Percentiles rank a stretch among this genome's conserved stretches.
These are phyloP conservation scores for Diploptera punctata DNA, from an alignment of 2,888 invertebrate species.

Conservation along the genomic window DNA sequence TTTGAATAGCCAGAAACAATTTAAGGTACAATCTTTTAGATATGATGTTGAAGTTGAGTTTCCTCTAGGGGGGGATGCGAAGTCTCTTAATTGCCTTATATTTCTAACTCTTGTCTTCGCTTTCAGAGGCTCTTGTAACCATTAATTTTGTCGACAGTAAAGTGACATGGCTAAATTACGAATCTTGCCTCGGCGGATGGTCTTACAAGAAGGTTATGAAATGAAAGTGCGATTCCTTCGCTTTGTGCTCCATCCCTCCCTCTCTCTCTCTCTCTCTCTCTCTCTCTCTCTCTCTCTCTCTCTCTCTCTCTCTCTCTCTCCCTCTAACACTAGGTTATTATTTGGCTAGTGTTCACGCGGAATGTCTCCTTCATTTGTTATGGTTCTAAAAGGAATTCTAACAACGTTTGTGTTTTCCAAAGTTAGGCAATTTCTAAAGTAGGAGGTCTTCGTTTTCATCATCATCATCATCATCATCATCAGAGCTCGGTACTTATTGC, in stretches of 20 bases:
- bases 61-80: not conserved
- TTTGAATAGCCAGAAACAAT: not conserved
- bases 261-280: conserved; percentile 25
- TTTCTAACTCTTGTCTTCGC: not conserved
- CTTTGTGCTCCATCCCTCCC: not conserved
- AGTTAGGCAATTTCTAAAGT: too few relatives aligned
- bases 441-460: too few relatives aligned
- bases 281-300: conserved; percentile 29
- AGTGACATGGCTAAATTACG: not conserved
- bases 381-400: too few relatives aligned
- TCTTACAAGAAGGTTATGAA: not conserved
- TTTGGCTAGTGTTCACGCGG: too few relatives aligned
- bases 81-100: conserved; percentile 1
- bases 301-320: conserved; percentile 21
- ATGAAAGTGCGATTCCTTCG: not conserved
- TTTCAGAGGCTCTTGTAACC: not conserved
- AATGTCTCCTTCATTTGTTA: too few relatives aligned
- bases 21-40: not conserved
- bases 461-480: too few relatives aligned
- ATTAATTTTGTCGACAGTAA: not conserved
- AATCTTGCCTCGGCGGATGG: not conserved
- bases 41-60: not conserved
- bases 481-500: too few relatives aligned
- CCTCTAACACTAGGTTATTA: too few relatives aligned
- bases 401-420: too few relatives aligned